Conservation (phyloP, 2,113 vertebrate species). For the Hemibagrus wyckioides region DNA sequence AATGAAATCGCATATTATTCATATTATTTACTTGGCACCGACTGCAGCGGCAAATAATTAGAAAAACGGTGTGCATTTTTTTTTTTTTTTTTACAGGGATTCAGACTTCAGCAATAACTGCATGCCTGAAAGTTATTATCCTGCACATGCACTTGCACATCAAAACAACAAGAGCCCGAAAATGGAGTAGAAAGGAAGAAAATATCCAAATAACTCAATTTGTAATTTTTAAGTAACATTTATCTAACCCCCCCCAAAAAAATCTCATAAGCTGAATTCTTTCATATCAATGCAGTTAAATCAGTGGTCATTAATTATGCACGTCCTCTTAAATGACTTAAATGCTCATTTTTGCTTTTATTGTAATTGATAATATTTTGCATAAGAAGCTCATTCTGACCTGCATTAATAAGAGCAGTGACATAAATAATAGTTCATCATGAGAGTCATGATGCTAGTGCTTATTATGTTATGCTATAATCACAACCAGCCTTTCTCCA, state of each 20-base stretch:
- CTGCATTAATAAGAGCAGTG: constrained; percentile 1
- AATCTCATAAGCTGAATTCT: constrained; percentile 18
- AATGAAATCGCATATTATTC: constrained; percentile 62
- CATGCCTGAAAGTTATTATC: constrained; percentile 69
- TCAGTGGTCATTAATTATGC: background rate
- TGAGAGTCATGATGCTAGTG: constrained; percentile 22
- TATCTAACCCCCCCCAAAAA: background rate
- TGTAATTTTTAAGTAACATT: constrained; percentile 48
- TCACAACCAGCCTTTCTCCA: constrained; percentile 7
- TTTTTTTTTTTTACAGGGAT: constrained; percentile 53
- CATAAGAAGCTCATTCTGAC: background rate
- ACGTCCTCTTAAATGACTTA: background rate
- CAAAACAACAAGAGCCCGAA: background rate
- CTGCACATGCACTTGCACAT: constrained; percentile 52
- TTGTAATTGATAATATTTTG: constrained; percentile 9
- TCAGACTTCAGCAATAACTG: constrained; percentile 68
- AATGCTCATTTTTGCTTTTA: background rate
- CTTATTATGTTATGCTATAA: constrained; percentile 14
- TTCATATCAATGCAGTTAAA: constrained; percentile 1
- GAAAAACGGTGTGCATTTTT: constrained; percentile 63
- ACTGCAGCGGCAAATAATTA: constrained; percentile 70
- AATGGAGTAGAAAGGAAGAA: constrained; percentile 45
- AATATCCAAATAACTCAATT: constrained; percentile 56
- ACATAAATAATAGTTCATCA: constrained; percentile 24
- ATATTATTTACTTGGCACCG: constrained; percentile 70